Conservation (phyloP, 2,888 invertebrate genomes). For the Blera fallax region DNA sequence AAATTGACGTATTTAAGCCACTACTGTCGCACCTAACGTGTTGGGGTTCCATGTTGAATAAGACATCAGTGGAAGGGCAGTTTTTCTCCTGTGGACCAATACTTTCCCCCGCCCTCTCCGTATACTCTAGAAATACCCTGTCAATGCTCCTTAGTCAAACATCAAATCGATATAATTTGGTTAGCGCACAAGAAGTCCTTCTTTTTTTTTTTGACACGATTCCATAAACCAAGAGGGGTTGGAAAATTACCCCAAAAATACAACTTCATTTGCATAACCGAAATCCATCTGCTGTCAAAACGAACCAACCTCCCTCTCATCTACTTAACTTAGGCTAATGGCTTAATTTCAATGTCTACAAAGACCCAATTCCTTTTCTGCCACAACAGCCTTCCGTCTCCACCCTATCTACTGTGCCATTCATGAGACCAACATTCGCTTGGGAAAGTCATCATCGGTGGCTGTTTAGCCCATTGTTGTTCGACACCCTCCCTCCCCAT, state of each 20-base stretch:
- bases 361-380: constrained; percentile 63
- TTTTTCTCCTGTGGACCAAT: neutral
- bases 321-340: constrained; percentile 66
- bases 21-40: too few relatives aligned
- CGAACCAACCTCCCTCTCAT: constrained; percentile 12
- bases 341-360: constrained; percentile 71
- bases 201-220: constrained; percentile 32
- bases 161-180: constrained; percentile 52
- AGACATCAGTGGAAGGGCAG: too few relatives aligned
- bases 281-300: constrained; percentile 72
- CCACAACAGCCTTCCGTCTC: constrained; percentile 22
- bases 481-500: constrained; percentile 4
- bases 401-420: neutral
- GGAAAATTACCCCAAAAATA: constrained; percentile 47
- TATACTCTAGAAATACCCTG: neutral
- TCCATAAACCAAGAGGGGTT: neutral
- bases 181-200: constrained; percentile 16
- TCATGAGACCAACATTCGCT: constrained; percentile 48
- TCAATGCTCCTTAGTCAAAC: constrained; percentile 40
- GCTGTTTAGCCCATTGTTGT: constrained; percentile 46
- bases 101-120: neutral
- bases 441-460: constrained; percentile 48
- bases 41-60: too few relatives aligned
- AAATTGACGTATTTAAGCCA: too few relatives aligned
- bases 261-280: constrained; percentile 69